These are phyloP conservation scores for Ploceus nigricollis DNA, from an alignment of 2,113 vertebrate genomes.

Conservation along the genomic window DNA sequence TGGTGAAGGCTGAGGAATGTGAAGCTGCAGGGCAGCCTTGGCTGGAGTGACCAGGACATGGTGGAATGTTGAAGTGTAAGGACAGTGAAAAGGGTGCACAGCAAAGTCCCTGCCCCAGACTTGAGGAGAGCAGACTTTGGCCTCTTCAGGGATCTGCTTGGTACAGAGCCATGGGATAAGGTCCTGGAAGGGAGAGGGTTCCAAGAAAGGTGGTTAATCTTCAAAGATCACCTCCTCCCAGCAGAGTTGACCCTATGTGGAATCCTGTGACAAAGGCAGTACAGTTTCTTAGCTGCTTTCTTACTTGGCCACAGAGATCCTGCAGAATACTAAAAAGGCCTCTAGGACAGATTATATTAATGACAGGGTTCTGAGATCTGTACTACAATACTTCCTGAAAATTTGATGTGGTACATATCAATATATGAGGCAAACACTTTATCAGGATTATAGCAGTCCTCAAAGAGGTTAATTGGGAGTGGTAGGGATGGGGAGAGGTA, in stretches of 20 bases:
- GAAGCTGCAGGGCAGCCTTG: not conserved
- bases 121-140: not conserved
- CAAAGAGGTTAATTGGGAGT: not conserved
- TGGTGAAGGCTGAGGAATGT: not conserved
- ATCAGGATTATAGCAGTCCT: not conserved
- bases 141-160: not conserved
- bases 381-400: not conserved
- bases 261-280: not conserved
- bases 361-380: not conserved
- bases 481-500: not conserved
- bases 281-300: not conserved
- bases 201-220: fast-evolving
- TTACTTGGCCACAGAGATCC: not conserved
- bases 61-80: no score
- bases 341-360: not conserved
- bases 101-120: not conserved
- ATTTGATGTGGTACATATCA: not conserved
- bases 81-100: not conserved
- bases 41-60: not conserved
- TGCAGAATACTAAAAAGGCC: not conserved
- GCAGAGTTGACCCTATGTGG: not conserved
- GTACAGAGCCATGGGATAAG: not conserved
- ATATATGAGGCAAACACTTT: not conserved
- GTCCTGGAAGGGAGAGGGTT: not conserved
- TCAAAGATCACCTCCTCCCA: not conserved